A percentile compares a stretch with the other conserved stretches of the same genome.
phyloP scores from a whole-genome alignment of 2,888 invertebrate species.

The Aleiodes alternator region DNA sequence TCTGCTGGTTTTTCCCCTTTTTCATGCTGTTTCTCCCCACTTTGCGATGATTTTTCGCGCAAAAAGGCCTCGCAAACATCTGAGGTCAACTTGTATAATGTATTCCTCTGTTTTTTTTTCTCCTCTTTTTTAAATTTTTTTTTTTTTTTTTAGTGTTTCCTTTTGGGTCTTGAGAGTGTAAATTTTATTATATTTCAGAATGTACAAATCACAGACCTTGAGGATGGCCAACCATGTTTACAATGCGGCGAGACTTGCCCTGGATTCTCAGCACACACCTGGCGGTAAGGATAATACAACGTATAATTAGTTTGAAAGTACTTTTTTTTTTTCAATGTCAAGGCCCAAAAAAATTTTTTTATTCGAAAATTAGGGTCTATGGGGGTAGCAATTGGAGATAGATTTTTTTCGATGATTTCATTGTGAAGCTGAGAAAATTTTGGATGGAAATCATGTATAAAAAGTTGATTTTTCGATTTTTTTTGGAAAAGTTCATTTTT shows the following conservation, averaged over 20 bases:
- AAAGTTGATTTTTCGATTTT: too few species aligned
- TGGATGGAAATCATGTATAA: not conserved
- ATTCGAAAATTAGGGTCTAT: not conserved
- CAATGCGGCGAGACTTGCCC: slow-evolving; percentile 88
- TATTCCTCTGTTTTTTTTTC: slow-evolving; percentile 2
- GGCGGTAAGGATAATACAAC: slow-evolving; percentile 85
- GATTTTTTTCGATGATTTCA: not conserved
- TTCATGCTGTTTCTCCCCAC: slow-evolving; percentile 21
- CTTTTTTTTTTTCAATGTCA: too few species aligned
- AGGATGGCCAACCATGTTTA: slow-evolving; percentile 90
- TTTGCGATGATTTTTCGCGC: not conserved
- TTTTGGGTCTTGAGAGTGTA: not conserved
- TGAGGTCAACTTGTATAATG: slow-evolving; percentile 2
- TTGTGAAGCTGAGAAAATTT: not conserved
- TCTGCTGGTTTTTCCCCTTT: slow-evolving; percentile 16
- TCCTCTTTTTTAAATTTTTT: not conserved
- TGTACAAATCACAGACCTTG: slow-evolving; percentile 89
- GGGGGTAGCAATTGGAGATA: too few species aligned
- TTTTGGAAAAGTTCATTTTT: too few species aligned
- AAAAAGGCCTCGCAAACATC: not conserved
- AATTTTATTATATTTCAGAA: slow-evolving; percentile 80
- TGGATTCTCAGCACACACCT: slow-evolving; percentile 89
- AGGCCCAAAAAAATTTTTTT: not conserved
- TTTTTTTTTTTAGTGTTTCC: slow-evolving; percentile 4
- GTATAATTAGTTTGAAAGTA: slow-evolving; percentile 18